phyloP scores from a whole-genome alignment of 2,888 invertebrate species.

The Tigriopus californicus region DNA sequence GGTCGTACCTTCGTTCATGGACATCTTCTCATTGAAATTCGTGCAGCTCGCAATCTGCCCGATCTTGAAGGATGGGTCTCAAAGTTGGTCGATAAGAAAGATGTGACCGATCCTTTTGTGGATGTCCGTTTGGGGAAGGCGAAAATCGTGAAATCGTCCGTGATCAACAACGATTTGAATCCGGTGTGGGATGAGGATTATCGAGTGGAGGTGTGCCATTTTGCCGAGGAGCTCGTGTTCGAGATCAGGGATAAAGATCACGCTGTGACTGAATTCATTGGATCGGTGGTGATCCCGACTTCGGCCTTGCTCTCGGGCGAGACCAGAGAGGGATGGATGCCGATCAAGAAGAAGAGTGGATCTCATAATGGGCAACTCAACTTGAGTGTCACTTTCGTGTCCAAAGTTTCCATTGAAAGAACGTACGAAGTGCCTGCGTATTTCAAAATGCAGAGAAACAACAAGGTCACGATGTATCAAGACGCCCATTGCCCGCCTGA shows the following conservation, averaged over 20 bases:
- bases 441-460: conserved; percentile 17
- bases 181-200: conserved; percentile 19
- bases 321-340: conserved; percentile 12
- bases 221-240: conserved; percentile 18
- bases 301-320: conserved; percentile 14
- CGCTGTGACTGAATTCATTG: conserved; percentile 19
- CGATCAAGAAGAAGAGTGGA: background rate
- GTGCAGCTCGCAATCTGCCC: conserved; percentile 7
- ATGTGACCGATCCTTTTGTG: conserved; percentile 20
- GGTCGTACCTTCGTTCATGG: background rate
- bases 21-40: background rate
- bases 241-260: conserved; percentile 20
- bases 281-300: conserved; percentile 17
- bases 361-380: background rate
- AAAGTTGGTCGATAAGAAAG: conserved; percentile 19
- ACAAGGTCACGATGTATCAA: conserved; percentile 19
- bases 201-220: conserved; percentile 19
- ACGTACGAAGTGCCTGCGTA: conserved; percentile 8
- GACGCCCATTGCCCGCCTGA: conserved; percentile 18
- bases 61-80: conserved; percentile 10
- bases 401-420: background rate
- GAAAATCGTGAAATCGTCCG: conserved; percentile 19
- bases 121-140: conserved; percentile 18
- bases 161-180: conserved; percentile 19
- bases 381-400: background rate